Base-by-base conservation (phyloP, 1,140 invertebrate genomes). In the Mercenaria mercenaria region DNA sequence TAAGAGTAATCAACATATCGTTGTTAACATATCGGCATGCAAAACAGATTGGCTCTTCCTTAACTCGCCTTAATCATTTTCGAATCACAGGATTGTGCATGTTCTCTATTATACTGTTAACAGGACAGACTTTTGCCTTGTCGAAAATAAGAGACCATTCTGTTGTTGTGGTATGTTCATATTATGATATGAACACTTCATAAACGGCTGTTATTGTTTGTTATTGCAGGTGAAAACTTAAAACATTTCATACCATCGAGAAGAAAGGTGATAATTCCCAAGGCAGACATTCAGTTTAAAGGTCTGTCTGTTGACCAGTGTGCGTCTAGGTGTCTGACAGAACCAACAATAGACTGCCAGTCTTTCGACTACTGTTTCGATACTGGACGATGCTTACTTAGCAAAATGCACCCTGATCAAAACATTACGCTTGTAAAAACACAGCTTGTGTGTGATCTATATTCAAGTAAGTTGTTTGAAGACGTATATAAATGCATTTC, bases 261-360 rank as follows among this genome's bases (percentile, higher is more conserved):
- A 29, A 37, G 85, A 15, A 34, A 80, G 23, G 81, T 72, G 41
- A 50, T 85, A 13, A 34, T 77, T 26, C 23, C 56, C 15, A 84
- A 37, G 34, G 20, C 59, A 15, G 81, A 84, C 8, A 32, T 67
- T 43, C 52, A 56, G 32, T 67, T 79, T 13, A 79, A 64, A 39
- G 88, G 88, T 20, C 18, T 84, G 32, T 84, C 90, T 34, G 90
- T 89, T 18, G 90, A 91, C 56, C 80, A 91, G 67, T 91, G 90
- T 52, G 90, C 90, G 23, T 59, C 87, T 20, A 50, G 37, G 39
- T 91, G 90, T 79, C 74, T 91, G 0, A 61, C 41, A 23, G 84
- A 91, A 39, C 37, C 74, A 15, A 72, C 72, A 23, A 77, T 91
- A 20, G 72, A 88, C 67, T 91, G 90, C 34, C 90, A 88, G 77